Base-by-base conservation (phyloP, 53 echinoderm and acorn worm genomes). In the Holothuria leucospilota region DNA sequence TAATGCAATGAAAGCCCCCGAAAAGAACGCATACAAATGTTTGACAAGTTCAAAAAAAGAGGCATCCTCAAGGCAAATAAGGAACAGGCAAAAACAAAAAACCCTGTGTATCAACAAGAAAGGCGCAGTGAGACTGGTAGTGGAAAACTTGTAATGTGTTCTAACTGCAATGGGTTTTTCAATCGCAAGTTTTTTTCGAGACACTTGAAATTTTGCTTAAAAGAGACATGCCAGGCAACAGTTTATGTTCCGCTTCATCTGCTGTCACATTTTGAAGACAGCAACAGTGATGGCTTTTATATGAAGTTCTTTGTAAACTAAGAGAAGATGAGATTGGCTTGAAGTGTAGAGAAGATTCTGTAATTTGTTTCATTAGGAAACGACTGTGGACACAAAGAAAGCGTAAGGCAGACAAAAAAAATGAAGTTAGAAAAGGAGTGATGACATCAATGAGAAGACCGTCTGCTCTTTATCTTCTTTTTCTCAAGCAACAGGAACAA, bases 381-480 rank as follows among this genome's bases (percentile, higher is more conserved):
- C 78, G 84, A 75, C 63, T 94, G 13, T 94, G 94, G 94, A 60
- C 83, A 41, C 91, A 94, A 51, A 85, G 75, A 16, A 53, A 64
- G 51, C 69, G 11, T 18, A 93, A 93, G 70, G 23, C 23, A 23
- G 93, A 93, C 80, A 90, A 93, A 73, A 46, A 39, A 85, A 51
- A 51, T 42, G 93, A 93, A 73, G 91, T 88, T 5, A 71, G 92
- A 56, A 92, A 87, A 51, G 58, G 84, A 24, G 94, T 92, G 0
- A 94, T 94, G 92, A 78, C 90, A 23, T 84, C 86, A 61, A 92
- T 94, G 89, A 71, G 94, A 52, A 63, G 92, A 62, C 85, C 92
- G 21, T 89, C 67, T 20, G 15, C 63, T 46, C 88, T 95, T 29
- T 95, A 90, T 68, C 16, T 67, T 13, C 24, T 60, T 24, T 94